These are phyloP conservation scores for Drosophila gunungcola DNA, from an alignment of 1,140 invertebrate genomes.

Conservation along the genomic window DNA sequence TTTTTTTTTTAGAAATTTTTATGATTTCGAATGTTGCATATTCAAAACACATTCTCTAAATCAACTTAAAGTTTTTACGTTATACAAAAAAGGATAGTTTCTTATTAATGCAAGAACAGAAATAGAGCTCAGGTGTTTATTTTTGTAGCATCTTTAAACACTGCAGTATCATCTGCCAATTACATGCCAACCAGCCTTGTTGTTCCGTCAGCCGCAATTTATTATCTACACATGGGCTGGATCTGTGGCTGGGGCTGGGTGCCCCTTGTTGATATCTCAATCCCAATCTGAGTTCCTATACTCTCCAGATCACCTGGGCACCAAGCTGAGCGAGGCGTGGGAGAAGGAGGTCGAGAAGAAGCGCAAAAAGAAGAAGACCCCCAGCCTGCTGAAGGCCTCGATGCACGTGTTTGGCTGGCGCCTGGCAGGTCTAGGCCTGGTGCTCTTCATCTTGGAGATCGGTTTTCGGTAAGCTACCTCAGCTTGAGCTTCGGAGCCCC, in stretches of 20 bases:
- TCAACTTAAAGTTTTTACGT: too few species aligned
- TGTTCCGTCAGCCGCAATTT: constrained; percentile 21
- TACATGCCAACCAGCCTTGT: constrained; percentile 2
- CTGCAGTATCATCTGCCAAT: constrained; percentile 9
- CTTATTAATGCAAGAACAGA: not conserved
- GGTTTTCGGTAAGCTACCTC: constrained; percentile 74
- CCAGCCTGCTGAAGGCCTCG: constrained; percentile 71
- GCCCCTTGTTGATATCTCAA: constrained; percentile 39
- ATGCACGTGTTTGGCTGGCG: constrained; percentile 75
- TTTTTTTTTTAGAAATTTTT: too few species aligned
- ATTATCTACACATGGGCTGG: constrained; percentile 2
- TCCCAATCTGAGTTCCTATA: constrained; percentile 16
- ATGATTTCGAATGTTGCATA: too few species aligned
- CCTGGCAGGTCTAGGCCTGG: constrained; percentile 67
- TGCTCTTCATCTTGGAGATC: constrained; percentile 75
- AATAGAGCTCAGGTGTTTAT: constrained; percentile 2
- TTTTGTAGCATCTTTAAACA: constrained; percentile 12
- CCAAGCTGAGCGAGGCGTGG: constrained; percentile 72
- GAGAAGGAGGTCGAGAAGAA: constrained; percentile 75
- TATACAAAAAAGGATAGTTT: too few species aligned
- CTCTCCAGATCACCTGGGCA: constrained; percentile 65
- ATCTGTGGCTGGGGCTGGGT: not conserved
- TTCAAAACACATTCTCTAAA: too few species aligned
- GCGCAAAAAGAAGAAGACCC: constrained; percentile 72
- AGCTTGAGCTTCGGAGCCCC: constrained; percentile 12